These are phyloP conservation scores for Agriopis leucophaearia DNA, from an alignment of 2,888 invertebrate species.

Conservation along the genomic window DNA sequence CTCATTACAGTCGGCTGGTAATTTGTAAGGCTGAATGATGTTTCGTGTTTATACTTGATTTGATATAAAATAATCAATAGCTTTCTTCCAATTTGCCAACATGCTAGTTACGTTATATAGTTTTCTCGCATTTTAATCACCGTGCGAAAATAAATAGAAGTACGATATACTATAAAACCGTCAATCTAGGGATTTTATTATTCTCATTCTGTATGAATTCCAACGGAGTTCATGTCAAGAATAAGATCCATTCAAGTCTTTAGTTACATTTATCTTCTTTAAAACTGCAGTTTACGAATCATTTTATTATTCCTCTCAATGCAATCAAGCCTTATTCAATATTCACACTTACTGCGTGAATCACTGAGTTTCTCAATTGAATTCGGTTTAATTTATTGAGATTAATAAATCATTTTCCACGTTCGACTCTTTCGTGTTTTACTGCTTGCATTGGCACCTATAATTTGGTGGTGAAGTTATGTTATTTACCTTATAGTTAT, in stretches of 20 bases:
- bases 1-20: background rate
- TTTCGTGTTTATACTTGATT: too few species aligned
- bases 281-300: background rate
- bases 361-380: conserved; percentile 48
- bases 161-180: too few species aligned
- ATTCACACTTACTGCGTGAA: conserved; percentile 21
- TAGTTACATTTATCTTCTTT: background rate
- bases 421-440: conserved; percentile 45
- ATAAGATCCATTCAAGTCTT: background rate
- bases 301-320: conserved; percentile 13
- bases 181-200: too few species aligned
- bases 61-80: too few species aligned
- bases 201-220: too few species aligned
- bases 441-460: conserved; percentile 37
- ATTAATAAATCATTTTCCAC: conserved; percentile 47
- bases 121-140: too few species aligned
- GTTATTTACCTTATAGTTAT: background rate
- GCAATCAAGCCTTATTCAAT: conserved; percentile 38
- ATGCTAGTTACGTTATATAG: too few species aligned
- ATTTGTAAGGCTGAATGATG: background rate
- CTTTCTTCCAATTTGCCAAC: too few species aligned
- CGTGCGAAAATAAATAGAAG: too few species aligned
- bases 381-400: conserved; percentile 41
- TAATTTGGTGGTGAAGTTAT: conserved; percentile 25
- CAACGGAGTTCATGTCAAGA: too few species aligned